Base-by-base conservation (phyloP, 2,113 vertebrate species). In the Marmota monax region DNA sequence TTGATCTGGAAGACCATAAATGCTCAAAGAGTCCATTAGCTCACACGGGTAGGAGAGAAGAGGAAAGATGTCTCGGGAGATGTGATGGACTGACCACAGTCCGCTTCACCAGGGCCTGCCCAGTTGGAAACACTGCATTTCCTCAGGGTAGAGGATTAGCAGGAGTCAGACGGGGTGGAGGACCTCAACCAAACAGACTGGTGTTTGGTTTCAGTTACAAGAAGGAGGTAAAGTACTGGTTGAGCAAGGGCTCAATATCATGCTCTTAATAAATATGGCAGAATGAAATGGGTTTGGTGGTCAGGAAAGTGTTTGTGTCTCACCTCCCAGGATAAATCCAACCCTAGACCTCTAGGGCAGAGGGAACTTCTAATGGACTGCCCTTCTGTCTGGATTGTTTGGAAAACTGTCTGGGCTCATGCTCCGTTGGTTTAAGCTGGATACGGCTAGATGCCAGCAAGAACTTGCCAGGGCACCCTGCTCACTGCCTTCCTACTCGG, bases 101-200 rank as follows among this genome's bases (percentile, higher is more conserved):
- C 1, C 23, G 39, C 17, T 13, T 29, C 32, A 29, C 7, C 0
- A 0, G 27, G 17, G 37, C 4, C 7, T 10, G 8, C 29, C 16
- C 9, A 6, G 29, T 58, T 51, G 32, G 34, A 61, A 39, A 56
- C 1, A 76, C 16, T 25, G 9, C 12, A 13, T 39, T 61, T 76
- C 63, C 69, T 74, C 6, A 13, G 22, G 7, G 42, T 8, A 56
- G 72, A 20, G 14, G 9, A 67, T 69, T n/a, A 3, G 34, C 70
- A 76, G 10, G 53, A 72, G 37, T 1, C 65, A 76, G 34, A n/a
- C 37, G 8, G 1, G 27, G 4, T 25, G 79, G 16, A 74, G 51
- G 34, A 22, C 18, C 58, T 39, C 23, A 65, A 12, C 14, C 34
- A 63, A 12, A 69, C 9, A 37, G 25, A n/a, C 37, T 45, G 27